Evolutionary conservation across 2,113 vertebrate species (phyloP), one percentile per base, ranked within the genome.

Genomic region (Recurvirostra avosetta): DNA sequence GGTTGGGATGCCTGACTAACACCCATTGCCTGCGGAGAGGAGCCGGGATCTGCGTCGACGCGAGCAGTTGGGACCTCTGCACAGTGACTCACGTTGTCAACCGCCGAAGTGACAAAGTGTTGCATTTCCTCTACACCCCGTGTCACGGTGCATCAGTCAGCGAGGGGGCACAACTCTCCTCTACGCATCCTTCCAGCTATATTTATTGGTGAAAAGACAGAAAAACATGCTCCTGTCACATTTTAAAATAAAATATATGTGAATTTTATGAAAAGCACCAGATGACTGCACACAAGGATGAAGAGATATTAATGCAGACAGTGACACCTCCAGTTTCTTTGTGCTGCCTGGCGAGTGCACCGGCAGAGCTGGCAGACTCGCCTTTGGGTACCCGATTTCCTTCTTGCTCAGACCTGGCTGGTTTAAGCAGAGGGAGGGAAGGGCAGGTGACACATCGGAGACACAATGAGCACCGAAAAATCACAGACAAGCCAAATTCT

Each of bases 301-400:
- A 56, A 23, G 85, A 71, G 74, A 93, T 90, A 47, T 58, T 86
- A 56, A 90, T 88, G 88, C 75, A 94, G 95, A 94, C 50, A 88
- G 85, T 71, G 93, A 95, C 95, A 94, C 86, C 92, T 88, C 95
- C 94, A 88, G 94, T 73, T 82, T n/a, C 68, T 18, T 9, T 17
- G 58, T 52, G 84, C 62, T 79, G 85, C 94, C 74, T 85, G 90
- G 52, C 49, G 89, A 41, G 53, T 4, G 10, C n/a, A 25, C n/a
- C 45, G 11, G 84, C 66, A 36, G 83, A 78, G 73, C 36, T 41
- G 34, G 61, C 47, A n/a, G 68, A 56, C 56, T 45, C 8, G 8
- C n/a, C 68, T 32, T 36, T 11, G 66, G 65, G 41, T 12, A 38
- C 65, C 41, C 3, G 4, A 8, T 0, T 26, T 16, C 56, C 58